Evolutionary conservation across 2,797 vertebrate genomes (phyloP), one percentile per base, ranked within the genome.

Genomic region (Prunella strophiata): DNA sequence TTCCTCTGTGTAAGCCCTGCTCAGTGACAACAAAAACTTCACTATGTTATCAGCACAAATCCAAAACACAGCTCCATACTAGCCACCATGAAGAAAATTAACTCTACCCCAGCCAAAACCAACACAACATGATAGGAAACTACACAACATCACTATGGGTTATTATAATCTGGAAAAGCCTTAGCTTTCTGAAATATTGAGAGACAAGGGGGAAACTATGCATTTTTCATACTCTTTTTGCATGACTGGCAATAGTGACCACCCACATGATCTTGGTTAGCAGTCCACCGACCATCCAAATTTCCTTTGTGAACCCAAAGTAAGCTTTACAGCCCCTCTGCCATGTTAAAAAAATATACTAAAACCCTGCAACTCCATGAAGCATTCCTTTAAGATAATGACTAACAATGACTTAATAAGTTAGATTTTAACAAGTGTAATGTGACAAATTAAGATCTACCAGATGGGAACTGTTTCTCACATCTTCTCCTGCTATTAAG

Each of bases 191-290:
- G 59, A 63, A 91, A 77, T 16, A 27, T 22, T 34, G 7, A 72
- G 9, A 51, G 7, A 12, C 16, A 59, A 55, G 10, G 2, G 2
- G 20, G 11, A 21, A 76, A 42, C 7, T 63, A 15, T 83, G 72
- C 85, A 75, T 92, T 86, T 93, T 72, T 59, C 88, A 89, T 81
- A 80, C 30, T 55, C 23, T 61, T 75, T 74, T 84, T 80, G 54
- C 7, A 1, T 1, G 0, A 59, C 40, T 76, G 32, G 34, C 11
- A 57, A 66, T 51, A 89, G 54, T 30, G 23, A 94, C 45, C 68
- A 79, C 72, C 40, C 51, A 85, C n/a, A 13, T 45, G 50, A 87
- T 61, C 42, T 14, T 51, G 42, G 17, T 76, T 86, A 62, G 61
- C 47, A 45, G 55, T 50, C 15, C 57, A 68, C 19, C n/a, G 65